Base-by-base conservation (phyloP, 2,888 invertebrate species). In the Himalopsyche japonica region DNA sequence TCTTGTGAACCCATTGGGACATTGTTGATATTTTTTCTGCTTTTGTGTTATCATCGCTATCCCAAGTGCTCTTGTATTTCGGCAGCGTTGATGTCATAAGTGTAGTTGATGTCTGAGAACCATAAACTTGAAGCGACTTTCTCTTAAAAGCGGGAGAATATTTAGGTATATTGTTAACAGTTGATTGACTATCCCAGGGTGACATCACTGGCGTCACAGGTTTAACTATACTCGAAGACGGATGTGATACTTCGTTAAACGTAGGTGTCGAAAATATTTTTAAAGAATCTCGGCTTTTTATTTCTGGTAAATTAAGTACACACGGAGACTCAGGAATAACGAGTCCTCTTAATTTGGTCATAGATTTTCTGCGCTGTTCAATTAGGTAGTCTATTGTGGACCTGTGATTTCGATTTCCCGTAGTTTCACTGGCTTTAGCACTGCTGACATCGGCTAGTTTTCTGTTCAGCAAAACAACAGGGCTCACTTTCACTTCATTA, bases 311-410 rank as follows among this genome's bases (percentile, higher is more conserved):
- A 90, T 96, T 96, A 79, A 95, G 92, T 81, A 95, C 93, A 49
- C 94, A 93, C 27, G 94, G 94, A 82, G 93, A 92, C 90, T 97
- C 97, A 5, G 97, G 97, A 89, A 98, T 98, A 47, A 97, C 96
- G 88, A 98, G 91, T n/a, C 97, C 97, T 88, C 97, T 94, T 85
- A 98, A 90, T 90, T 97, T 97, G 3, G 97, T 96, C 90, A 97
- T 94, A 27, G 96, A 95, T 89, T 95, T 95, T 87, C 95, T 94
- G 83, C 97, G 93, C 89, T 97, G 96, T 90, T 97, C 97, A 88
- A 96, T 94, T 87, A 97, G 91, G 88, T 95, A 94, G 88, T 95
- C 95, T 88, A 96, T 92, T 86, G 95, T 95, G 1, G 94, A 94
- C 89, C 94, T 94, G 87, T 94, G 93, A 87, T 91, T 90, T 87